Conservation (phyloP, 2,113 vertebrate genomes). For the Shinisaurus crocodilurus region DNA sequence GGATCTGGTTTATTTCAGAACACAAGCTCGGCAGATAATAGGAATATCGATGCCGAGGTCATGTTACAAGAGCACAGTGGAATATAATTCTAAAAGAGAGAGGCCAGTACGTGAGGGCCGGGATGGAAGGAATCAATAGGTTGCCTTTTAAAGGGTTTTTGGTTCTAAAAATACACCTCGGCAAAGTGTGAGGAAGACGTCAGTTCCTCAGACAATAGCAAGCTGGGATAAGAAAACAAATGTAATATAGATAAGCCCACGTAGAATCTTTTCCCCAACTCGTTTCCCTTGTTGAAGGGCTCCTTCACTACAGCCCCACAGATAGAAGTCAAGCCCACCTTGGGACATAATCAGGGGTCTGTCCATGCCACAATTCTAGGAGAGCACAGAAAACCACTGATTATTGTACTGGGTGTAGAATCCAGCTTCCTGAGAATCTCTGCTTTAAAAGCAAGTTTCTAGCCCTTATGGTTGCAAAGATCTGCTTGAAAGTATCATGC, state of each 20-base stretch:
- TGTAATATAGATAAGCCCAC: neutral
- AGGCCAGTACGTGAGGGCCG: slow-evolving; percentile 61
- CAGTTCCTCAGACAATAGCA: slow-evolving; percentile 44
- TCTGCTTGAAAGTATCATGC: neutral
- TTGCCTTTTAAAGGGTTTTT: slow-evolving; percentile 66
- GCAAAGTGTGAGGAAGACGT: slow-evolving; percentile 58
- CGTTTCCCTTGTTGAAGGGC: neutral
- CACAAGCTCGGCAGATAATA: slow-evolving; percentile 54
- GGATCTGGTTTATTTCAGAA: slow-evolving; percentile 43
- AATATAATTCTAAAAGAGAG: slow-evolving; percentile 69
- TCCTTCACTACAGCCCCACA: neutral
- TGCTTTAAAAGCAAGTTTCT: neutral
- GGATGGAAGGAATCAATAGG: slow-evolving; percentile 75
- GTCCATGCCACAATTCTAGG: neutral
- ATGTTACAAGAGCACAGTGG: slow-evolving; percentile 66
- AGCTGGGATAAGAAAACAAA: slow-evolving; percentile 12
- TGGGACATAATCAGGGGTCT: neutral
- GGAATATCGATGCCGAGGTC: slow-evolving; percentile 58
- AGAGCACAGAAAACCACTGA: neutral
- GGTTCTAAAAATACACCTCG: slow-evolving; percentile 73
- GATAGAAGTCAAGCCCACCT: neutral
- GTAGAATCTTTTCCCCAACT: neutral
- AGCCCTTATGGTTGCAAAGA: neutral
- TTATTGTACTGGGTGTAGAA: neutral
- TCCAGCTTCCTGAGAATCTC: neutral